Conservation (phyloP, 2,888 invertebrate species). For the Caenorhabditis sulstoni region DNA sequence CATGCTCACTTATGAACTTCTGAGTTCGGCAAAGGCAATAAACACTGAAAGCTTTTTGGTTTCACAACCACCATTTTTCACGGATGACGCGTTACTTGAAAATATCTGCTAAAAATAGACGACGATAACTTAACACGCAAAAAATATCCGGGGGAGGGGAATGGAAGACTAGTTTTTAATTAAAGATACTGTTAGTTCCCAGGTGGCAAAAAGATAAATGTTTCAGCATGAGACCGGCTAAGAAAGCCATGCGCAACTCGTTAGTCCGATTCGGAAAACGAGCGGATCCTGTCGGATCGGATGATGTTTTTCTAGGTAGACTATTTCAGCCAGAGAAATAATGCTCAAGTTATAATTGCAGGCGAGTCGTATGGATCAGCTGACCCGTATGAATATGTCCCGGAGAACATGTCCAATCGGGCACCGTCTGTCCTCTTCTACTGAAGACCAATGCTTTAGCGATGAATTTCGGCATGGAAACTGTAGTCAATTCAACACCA, state of each 20-base stretch:
- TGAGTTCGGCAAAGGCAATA: too few relatives aligned
- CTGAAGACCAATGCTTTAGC: conserved; percentile 35
- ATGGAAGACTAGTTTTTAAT: too few relatives aligned
- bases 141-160: too few relatives aligned
- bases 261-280: conserved; percentile 78
- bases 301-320: conserved; percentile 58
- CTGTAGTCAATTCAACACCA: conserved; percentile 1
- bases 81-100: too few relatives aligned
- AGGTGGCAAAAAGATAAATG: conserved; percentile 8
- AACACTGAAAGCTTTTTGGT: too few relatives aligned
- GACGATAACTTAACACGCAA: too few relatives aligned
- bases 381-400: conserved; percentile 54
- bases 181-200: too few relatives aligned
- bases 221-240: conserved; percentile 72
- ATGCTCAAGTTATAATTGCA: conserved; percentile 16
- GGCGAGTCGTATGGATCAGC: conserved; percentile 58
- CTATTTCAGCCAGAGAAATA: not conserved
- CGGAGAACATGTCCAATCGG: conserved; percentile 52
- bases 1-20: too few relatives aligned
- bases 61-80: too few relatives aligned
- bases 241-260: conserved; percentile 79
- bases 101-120: too few relatives aligned
- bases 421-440: conserved; percentile 46
- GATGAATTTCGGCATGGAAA: conserved; percentile 9
- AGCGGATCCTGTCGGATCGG: conserved; percentile 45